Conservation (phyloP, 2,797 vertebrate genomes). For the Ciconia nigra region DNA sequence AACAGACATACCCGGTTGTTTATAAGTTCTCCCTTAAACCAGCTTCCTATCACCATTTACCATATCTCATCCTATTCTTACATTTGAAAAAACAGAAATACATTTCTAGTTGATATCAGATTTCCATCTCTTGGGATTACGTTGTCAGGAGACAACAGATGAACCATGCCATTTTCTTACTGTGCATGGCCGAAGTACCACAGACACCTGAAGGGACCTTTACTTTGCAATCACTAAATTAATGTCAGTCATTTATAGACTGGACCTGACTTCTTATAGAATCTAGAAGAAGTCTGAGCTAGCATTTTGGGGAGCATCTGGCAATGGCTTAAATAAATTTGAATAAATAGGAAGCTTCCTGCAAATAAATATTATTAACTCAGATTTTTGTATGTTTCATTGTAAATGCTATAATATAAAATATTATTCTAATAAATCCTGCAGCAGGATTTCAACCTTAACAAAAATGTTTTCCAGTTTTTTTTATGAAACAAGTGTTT, state of each 20-base stretch:
- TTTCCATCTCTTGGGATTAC: background rate
- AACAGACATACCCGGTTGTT: background rate
- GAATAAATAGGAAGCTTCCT: background rate
- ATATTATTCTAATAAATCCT: background rate
- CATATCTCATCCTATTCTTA: background rate
- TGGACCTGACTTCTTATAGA: background rate
- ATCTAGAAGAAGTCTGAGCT: background rate
- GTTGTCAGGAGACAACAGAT: background rate
- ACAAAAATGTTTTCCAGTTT: background rate
- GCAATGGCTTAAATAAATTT: background rate
- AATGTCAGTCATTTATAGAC: background rate
- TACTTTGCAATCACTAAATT: background rate
- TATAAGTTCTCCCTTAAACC: background rate
- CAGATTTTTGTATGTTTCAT: background rate
- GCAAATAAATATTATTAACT: background rate
- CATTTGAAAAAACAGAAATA: background rate
- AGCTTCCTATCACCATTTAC: background rate
- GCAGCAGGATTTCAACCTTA: background rate
- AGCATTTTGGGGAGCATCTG: background rate
- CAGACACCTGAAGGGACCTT: background rate
- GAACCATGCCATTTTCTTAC: background rate
- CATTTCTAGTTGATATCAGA: background rate
- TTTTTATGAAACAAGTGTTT: background rate
- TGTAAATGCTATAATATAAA: background rate
- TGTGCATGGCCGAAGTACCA: background rate